Evolutionary conservation across 2,797 vertebrate genomes (phyloP), one percentile per base, ranked within the genome.

Genomic region (Myripristis murdjan): DNA sequence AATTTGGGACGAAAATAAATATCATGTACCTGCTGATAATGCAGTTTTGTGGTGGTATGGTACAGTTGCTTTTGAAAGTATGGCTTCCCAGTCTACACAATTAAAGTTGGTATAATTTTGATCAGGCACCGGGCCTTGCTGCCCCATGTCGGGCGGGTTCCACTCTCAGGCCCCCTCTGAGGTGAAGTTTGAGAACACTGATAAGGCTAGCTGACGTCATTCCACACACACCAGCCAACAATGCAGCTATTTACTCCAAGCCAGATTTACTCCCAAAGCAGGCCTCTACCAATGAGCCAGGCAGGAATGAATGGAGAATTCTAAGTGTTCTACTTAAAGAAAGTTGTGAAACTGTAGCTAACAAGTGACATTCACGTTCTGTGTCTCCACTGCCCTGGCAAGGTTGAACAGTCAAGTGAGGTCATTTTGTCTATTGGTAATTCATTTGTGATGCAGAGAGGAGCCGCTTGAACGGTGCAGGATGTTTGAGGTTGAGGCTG

Each of bases 131-230:
- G 7, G 18, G 56, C 33, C 41, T 15, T 55, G 56, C 49, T 31
- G 18, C 59, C 33, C 15, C 14, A n/a, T 44, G 28, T 31, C 58
- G 68, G 76, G 79, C 18, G 41, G 68, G 77, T 48, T 53, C 58
- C 44, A 59, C 55, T 72, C 61, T 81, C 69, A 64, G 74, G 67
- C 73, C 77, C 61, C 53, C 46, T 78, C 76, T 60, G 77, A 86
- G 84, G 81, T 89, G 58, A 83, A 83, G 75, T 87, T 69, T 23
- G 79, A 81, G 53, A 74, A 79, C 82, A 57, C 77, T 86, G 90
- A 91, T 92, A 89, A 92, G 85, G 60, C 69, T 9, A 46, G 52
- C 86, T 86, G 87, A 89, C 82, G 81, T 91, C 90, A 90, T 67
- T 67, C 47, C 46, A 24, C 71, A 82, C 82, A 79, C 87, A 72